Conservation (phyloP, 2,888 invertebrate genomes). For the Cinara cedri region DNA sequence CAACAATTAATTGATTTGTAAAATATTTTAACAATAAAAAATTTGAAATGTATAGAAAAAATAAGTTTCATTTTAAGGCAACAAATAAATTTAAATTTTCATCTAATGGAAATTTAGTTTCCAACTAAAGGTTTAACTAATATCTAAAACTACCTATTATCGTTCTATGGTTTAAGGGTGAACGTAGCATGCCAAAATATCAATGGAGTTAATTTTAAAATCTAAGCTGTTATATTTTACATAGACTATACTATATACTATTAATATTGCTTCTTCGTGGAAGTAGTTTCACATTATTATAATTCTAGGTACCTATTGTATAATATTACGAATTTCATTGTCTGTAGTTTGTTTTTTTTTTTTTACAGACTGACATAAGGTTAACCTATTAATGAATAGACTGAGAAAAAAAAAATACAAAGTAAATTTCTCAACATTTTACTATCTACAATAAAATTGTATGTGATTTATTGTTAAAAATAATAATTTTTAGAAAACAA, state of each 20-base stretch:
- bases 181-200: slow-evolving; percentile 49
- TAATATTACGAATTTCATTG: slow-evolving; percentile 40
- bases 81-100: slow-evolving; percentile 20
- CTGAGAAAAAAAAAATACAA: slow-evolving; percentile 39
- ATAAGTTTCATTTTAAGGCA: slow-evolving; percentile 51
- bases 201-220: slow-evolving; percentile 16
- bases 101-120: slow-evolving; percentile 35
- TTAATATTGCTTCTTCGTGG: neutral
- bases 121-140: slow-evolving; percentile 48
- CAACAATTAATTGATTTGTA: neutral
- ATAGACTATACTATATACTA: slow-evolving; percentile 6
- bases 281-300: slow-evolving; percentile 12
- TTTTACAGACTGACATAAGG: slow-evolving; percentile 28
- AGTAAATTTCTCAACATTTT: slow-evolving; percentile 44
- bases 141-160: slow-evolving; percentile 45
- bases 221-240: slow-evolving; percentile 17
- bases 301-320: neutral
- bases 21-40: neutral
- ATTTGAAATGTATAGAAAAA: neutral
- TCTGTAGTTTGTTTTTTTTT: slow-evolving; percentile 15
- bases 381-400: slow-evolving; percentile 42
- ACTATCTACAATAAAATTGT: slow-evolving; percentile 34
- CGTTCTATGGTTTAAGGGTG: slow-evolving; percentile 39
- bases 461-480: slow-evolving; percentile 31
- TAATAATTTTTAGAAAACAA: slow-evolving; percentile 38